These are phyloP conservation scores for Plotosus lineatus DNA, from an alignment of 2,113 vertebrate genomes.

Conservation along the genomic window DNA sequence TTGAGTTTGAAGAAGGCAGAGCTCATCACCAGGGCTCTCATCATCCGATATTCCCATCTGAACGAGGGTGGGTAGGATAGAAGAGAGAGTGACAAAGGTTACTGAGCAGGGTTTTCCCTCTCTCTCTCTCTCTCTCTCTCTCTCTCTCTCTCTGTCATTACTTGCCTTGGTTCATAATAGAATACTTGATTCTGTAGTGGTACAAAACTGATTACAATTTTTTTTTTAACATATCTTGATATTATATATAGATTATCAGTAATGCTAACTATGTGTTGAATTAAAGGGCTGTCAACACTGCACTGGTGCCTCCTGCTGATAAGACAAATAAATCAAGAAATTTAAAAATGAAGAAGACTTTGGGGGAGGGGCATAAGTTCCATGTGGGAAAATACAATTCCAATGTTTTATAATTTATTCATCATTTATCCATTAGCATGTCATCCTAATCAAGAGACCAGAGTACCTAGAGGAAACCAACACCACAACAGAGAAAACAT, in stretches of 20 bases:
- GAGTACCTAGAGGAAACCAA: too few relatives aligned
- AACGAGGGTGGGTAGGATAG: constrained; percentile 48
- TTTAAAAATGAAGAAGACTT: too few relatives aligned
- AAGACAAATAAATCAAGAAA: too few relatives aligned
- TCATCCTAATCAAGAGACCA: too few relatives aligned
- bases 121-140: constrained; percentile 17
- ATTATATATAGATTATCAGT: neutral
- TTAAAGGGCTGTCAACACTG: neutral
- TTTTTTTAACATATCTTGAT: constrained; percentile 6
- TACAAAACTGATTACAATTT: constrained; percentile 19
- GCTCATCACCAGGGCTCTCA: constrained; percentile 49
- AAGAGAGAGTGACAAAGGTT: constrained; percentile 52
- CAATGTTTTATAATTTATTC: too few relatives aligned
- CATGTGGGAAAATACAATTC: too few relatives aligned
- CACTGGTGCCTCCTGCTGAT: constrained; percentile 47
- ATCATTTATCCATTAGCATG: too few relatives aligned
- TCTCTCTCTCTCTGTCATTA: constrained; percentile 16
- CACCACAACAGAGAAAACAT: too few relatives aligned
- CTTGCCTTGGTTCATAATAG: neutral
- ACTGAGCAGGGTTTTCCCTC: constrained; percentile 48
- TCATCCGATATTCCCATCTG: constrained; percentile 45
- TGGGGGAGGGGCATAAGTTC: too few relatives aligned
- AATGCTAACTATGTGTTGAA: neutral
- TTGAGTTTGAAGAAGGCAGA: constrained; percentile 44
- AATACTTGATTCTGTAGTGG: constrained; percentile 31